phyloP scores from a whole-genome alignment of 2,797 vertebrate genomes.

The Crenuchus spilurus region DNA sequence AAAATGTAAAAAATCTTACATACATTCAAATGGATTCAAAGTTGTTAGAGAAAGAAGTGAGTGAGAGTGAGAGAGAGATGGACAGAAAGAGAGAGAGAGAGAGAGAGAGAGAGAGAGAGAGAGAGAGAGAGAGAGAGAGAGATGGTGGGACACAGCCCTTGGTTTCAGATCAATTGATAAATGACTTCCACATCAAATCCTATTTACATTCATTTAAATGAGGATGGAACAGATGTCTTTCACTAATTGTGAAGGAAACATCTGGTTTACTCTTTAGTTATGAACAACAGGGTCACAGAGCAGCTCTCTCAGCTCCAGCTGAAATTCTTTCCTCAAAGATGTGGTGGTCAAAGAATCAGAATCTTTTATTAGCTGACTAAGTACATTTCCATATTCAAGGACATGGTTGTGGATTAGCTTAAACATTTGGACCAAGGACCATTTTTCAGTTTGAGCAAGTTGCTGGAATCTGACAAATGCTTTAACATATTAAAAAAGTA shows the following conservation, averaged over 20 bases:
- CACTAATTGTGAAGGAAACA: slow-evolving; percentile 5
- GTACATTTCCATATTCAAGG: too few species aligned
- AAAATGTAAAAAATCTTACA: too few species aligned
- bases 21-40: too few species aligned
- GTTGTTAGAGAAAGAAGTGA: too few species aligned
- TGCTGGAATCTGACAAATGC: too few species aligned
- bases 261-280: neutral
- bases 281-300: neutral
- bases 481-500: too few species aligned
- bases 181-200: neutral
- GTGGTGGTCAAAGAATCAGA: neutral
- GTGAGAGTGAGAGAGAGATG: too few species aligned
- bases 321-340: too few species aligned
- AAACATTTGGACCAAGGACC: too few species aligned
- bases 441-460: too few species aligned
- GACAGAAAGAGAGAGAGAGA: neutral
- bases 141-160: neutral
- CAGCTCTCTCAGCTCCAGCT: neutral
- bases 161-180: neutral
- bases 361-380: too few species aligned
- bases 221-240: neutral
- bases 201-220: neutral
- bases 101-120: neutral
- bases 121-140: neutral
- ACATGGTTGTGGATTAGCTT: too few species aligned